Conservation (phyloP, 2,888 invertebrate species). For the Hymenopus coronatus region DNA sequence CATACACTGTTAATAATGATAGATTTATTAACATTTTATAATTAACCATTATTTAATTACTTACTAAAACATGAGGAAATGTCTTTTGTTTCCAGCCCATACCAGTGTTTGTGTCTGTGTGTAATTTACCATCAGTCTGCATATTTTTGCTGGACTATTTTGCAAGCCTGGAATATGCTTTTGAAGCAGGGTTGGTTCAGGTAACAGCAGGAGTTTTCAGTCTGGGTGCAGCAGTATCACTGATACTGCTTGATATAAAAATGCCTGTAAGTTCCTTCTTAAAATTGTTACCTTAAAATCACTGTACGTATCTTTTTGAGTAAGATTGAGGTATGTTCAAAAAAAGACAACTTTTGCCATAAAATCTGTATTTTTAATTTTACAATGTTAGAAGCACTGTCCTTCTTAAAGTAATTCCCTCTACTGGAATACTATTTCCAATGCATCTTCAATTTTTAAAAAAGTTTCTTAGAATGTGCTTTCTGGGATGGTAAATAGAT, state of each 20-base stretch:
- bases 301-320: too few relatives aligned
- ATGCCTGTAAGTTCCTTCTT: slow-evolving; percentile 26
- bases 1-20: too few relatives aligned
- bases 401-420: too few relatives aligned
- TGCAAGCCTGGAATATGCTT: slow-evolving; percentile 36
- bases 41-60: too few relatives aligned
- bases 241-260: slow-evolving; percentile 29
- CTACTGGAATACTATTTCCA: too few relatives aligned
- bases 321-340: too few relatives aligned
- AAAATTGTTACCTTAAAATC: background rate
- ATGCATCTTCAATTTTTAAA: too few relatives aligned
- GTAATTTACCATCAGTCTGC: slow-evolving; percentile 37
- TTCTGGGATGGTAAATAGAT: background rate
- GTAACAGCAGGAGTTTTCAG: slow-evolving; percentile 36
- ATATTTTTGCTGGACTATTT: slow-evolving; percentile 38
- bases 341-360: too few relatives aligned
- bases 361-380: too few relatives aligned
- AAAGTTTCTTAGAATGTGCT: background rate
- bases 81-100: slow-evolving; percentile 36
- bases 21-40: too few relatives aligned
- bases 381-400: too few relatives aligned
- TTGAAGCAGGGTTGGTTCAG: slow-evolving; percentile 30
- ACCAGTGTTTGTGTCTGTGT: slow-evolving; percentile 39
- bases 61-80: background rate
- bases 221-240: slow-evolving; percentile 32